Percentiles rank a stretch among this genome's conserved stretches.
These are phyloP conservation scores for Napeogenes inachia DNA, from an alignment of 2,888 invertebrate species.

Conservation along the genomic window DNA sequence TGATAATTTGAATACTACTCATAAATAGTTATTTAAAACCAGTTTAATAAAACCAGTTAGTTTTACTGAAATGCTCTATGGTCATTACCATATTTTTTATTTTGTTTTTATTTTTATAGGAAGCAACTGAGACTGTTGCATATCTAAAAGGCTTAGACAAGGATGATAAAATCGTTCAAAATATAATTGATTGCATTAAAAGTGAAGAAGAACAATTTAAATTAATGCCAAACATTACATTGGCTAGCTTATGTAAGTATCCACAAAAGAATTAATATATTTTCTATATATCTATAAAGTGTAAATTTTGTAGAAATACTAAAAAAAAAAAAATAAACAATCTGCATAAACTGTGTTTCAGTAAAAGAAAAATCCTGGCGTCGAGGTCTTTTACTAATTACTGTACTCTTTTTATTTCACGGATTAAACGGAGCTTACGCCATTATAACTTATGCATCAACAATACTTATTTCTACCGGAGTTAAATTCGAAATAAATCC, in stretches of 20 bases:
- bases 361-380: slow-evolving; percentile 51
- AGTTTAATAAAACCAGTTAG: too few species aligned
- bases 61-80: background rate
- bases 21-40: too few species aligned
- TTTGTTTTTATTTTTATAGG: slow-evolving; percentile 38
- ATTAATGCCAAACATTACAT: slow-evolving; percentile 45
- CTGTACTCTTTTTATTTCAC: slow-evolving; percentile 39
- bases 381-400: slow-evolving; percentile 40
- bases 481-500: slow-evolving; percentile 50
- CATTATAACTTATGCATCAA: slow-evolving; percentile 50
- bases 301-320: too few species aligned
- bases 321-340: background rate
- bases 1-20: too few species aligned
- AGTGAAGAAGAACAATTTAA: slow-evolving; percentile 47
- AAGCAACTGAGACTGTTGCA: slow-evolving; percentile 49
- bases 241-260: slow-evolving; percentile 49
- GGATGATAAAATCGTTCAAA: slow-evolving; percentile 45
- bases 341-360: slow-evolving; percentile 33
- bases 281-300: too few species aligned
- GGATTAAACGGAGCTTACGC: slow-evolving; percentile 50
- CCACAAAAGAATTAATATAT: too few species aligned
- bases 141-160: slow-evolving; percentile 48
- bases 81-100: background rate
- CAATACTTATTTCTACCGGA: slow-evolving; percentile 49
- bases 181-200: slow-evolving; percentile 48